Evolutionary conservation across 2,888 invertebrate species (phyloP), one percentile per base, ranked within the genome.

Genomic region (Microlaimidae sp.): DNA sequence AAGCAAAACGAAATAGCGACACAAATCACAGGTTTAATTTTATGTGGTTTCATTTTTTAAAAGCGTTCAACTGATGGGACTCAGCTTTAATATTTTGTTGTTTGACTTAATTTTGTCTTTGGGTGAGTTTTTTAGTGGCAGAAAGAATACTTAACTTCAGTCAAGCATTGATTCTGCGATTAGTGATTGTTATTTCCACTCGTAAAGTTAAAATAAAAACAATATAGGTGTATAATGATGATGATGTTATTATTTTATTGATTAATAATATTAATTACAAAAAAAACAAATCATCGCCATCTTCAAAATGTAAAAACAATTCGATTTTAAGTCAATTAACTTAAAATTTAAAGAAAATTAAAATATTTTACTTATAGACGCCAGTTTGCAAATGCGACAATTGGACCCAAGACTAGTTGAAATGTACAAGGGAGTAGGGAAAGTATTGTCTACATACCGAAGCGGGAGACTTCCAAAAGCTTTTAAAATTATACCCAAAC

Each of bases 391-490:
- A 13, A 45, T 64, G 51, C 59, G 62, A n/a, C 61, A 63, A n/a
- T 57, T 95, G 59, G 86, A 92, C 75, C 83, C 85, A 1, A 63
- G 73, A 52, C 66, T 90, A 2, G 80, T 81, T 65, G 77, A 81
- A 53, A 82, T 93, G 83, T 95, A 88, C 73, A 82, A 84, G 73
- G 85, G 86, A 52, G 87, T 95, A 0, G 75, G 84, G 60, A 82
- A 85, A 71, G 84, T 95, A 1, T 76, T 99, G 63, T 63, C 71
- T 1, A 83, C 82, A 62, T 97, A 93, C 70, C 79, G 95, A 58
- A 88, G 86, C 69, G 97, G 97, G 25, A 92, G 90, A 75, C 75
- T 99, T 32, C 97, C 97, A 0, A 95, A 97, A 72, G 90, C 93
- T 1, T 95, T 97, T 71, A 97, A 99, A 78, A 82, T 92, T 66